Evolutionary conservation across 2,797 vertebrate species (phyloP), one percentile per base, ranked within the genome.

Genomic region (Acrossocheilus wenchowensis): DNA sequence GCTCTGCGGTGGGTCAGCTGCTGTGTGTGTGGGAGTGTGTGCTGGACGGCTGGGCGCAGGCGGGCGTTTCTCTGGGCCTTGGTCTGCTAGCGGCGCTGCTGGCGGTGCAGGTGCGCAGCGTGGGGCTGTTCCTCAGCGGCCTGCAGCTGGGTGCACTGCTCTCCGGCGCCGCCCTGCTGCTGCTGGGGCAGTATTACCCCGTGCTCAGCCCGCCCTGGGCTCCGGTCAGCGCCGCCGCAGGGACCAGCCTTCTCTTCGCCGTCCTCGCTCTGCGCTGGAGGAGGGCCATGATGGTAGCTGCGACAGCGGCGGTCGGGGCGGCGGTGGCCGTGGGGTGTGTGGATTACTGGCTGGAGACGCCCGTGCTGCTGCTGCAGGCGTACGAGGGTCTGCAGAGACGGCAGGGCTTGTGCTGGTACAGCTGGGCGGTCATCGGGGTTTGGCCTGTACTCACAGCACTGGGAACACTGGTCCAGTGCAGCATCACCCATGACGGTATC

Each of bases 81-180:
- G 96, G 96, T 2, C 94, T 97, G 75, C 93, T 95, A 86, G 96
- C 97, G 43, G 94, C 95, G 95, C 94, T 97, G 75, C 93, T 95
- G 87, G 96, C 97, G 45, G 94, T 95, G 95, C 92, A 97, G 83
- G 94, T 97, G 85, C 94, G 94, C 86, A 95, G 95, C 0, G 91
- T 97, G 6, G 97, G 97, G 43, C 95, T 98, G 84, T 93, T 98
- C 87, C 92, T 97, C 89, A 96, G 94, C 0, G 97, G 97, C 60
- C 93, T 98, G 3, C 95, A 97, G 88, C 94, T 98, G 89, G 97
- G 97, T 36, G 86, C 95, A 82, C 94, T 97, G 75, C 85, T 97
- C 69, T 96, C 95, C 12, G 75, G 94, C 0, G 91, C 94, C 64
- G 73, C 90, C 43, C 93, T 97, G 87, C 90, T 97, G 87, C 92